These are phyloP conservation scores for Ciconia boyciana DNA, from an alignment of 2,113 vertebrate genomes.

Conservation along the genomic window DNA sequence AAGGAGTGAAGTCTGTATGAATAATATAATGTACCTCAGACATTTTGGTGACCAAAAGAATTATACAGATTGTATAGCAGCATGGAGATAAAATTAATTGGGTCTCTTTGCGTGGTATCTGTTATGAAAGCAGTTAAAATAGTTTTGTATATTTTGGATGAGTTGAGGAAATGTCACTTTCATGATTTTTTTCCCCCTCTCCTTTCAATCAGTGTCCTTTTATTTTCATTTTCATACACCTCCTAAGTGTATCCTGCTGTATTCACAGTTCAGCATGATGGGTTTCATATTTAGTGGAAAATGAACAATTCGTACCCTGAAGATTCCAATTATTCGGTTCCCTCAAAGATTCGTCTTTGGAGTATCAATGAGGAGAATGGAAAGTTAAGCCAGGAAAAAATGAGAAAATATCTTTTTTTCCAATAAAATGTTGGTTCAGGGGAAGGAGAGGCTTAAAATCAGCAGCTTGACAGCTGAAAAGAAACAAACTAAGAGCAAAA, in stretches of 20 bases:
- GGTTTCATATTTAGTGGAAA: constrained; percentile 80
- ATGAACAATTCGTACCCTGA: constrained; percentile 71
- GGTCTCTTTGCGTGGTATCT: constrained; percentile 29
- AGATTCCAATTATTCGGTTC: constrained; percentile 42
- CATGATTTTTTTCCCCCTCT: background rate
- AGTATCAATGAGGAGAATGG: constrained; percentile 4
- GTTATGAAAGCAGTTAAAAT: constrained; percentile 49
- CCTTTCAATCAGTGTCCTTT: constrained; percentile 42
- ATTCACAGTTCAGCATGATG: constrained; percentile 66
- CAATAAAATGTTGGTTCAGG: background rate
- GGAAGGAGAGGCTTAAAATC: background rate
- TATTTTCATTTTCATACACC: constrained; percentile 80
- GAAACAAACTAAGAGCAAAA: constrained; percentile 10
- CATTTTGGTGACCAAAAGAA: constrained; percentile 48
- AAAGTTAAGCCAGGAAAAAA: constrained; percentile 4
- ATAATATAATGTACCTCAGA: constrained; percentile 25
- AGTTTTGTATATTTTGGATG: constrained; percentile 55
- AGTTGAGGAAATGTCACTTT: constrained; percentile 50
- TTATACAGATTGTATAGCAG: constrained; percentile 25
- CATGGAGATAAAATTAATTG: constrained; percentile 63
- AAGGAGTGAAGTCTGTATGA: constrained; percentile 11
- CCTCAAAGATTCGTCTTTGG: constrained; percentile 9
- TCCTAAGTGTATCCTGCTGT: constrained; percentile 68
- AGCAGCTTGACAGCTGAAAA: background rate
- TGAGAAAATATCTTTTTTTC: background rate